Percentiles rank a stretch among this genome's conserved stretches.
These are phyloP conservation scores for Tiliacea aurago DNA, from an alignment of 2,888 invertebrate species.

Conservation along the genomic window DNA sequence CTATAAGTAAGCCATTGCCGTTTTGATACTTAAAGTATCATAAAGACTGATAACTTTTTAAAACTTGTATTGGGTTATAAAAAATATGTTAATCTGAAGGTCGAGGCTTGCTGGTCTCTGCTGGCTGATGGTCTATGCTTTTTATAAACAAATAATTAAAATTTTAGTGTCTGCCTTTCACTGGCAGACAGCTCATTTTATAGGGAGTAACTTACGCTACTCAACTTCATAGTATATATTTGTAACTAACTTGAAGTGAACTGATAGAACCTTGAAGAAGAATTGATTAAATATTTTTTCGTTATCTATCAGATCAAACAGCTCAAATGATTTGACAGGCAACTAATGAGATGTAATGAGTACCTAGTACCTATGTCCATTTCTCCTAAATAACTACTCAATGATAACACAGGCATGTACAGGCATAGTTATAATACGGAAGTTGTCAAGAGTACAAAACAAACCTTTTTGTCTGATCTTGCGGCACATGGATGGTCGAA, in stretches of 20 bases:
- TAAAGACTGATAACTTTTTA: not conserved
- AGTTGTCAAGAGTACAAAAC: conserved; percentile 35
- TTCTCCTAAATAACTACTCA: not conserved
- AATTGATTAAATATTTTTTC: not conserved
- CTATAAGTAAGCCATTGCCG: too few relatives aligned
- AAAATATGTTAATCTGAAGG: not conserved
- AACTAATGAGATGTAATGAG: not conserved
- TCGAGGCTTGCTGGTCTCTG: too few relatives aligned
- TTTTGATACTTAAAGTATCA: not conserved
- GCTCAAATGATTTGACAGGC: not conserved
- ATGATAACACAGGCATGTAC: not conserved
- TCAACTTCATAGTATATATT: not conserved
- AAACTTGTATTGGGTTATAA: not conserved
- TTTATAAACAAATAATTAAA: too few relatives aligned
- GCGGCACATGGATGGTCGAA: conserved; percentile 96
- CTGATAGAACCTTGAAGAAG: not conserved
- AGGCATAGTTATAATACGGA: not conserved
- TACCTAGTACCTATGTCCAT: not conserved
- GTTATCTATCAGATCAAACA: not conserved
- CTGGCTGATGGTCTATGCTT: too few relatives aligned
- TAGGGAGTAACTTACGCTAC: too few relatives aligned
- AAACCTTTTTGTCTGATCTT: conserved; percentile 97
- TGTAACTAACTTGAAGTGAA: not conserved
- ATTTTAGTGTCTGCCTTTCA: too few relatives aligned
- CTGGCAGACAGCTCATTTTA: too few relatives aligned